Evolutionary conservation across 35 echinoderm and acorn worm genomes (phyloP).

Genomic region (Heliocidaris erythrogramma): DNA sequence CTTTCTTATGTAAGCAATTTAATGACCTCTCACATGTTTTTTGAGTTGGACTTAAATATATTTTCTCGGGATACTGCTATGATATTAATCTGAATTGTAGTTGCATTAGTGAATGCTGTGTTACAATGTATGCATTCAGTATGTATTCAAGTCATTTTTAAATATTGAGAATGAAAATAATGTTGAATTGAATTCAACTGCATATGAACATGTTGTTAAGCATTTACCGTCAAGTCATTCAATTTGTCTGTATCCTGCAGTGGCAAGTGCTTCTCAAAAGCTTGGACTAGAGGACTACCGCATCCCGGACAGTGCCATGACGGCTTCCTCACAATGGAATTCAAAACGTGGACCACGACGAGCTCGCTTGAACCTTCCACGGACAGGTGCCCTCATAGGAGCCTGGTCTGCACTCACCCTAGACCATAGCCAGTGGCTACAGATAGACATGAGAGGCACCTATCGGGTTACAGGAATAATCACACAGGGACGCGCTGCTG

Average conservation of each 20-base stretch:
- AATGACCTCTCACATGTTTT: neutral
- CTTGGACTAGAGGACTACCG: slow-evolving; percentile 50
- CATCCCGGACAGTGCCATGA: slow-evolving; percentile 15
- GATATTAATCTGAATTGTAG: neutral
- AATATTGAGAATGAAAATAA: too few relatives aligned
- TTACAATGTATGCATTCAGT: too few relatives aligned
- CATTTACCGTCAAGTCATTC: too few relatives aligned
- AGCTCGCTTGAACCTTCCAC: slow-evolving; percentile 20
- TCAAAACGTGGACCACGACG: slow-evolving; percentile 6
- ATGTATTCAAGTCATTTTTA: too few relatives aligned
- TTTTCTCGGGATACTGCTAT: neutral
- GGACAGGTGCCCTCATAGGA: neutral
- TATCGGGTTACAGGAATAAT: slow-evolving; percentile 40
- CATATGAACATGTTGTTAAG: too few relatives aligned
- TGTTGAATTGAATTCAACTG: too few relatives aligned
- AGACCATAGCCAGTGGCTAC: slow-evolving; percentile 54
- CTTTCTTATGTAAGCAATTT: neutral
- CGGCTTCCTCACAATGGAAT: slow-evolving; percentile 39
- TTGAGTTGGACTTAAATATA: neutral
- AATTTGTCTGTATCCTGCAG: neutral
- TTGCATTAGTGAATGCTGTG: too few relatives aligned
- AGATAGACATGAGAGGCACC: slow-evolving; percentile 7
- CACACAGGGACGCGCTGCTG: slow-evolving; percentile 47
- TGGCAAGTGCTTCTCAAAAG: neutral
- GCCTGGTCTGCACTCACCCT: slow-evolving; percentile 41